Base-by-base conservation (phyloP, 2,113 vertebrate genomes). In the Etheostoma spectabile region DNA sequence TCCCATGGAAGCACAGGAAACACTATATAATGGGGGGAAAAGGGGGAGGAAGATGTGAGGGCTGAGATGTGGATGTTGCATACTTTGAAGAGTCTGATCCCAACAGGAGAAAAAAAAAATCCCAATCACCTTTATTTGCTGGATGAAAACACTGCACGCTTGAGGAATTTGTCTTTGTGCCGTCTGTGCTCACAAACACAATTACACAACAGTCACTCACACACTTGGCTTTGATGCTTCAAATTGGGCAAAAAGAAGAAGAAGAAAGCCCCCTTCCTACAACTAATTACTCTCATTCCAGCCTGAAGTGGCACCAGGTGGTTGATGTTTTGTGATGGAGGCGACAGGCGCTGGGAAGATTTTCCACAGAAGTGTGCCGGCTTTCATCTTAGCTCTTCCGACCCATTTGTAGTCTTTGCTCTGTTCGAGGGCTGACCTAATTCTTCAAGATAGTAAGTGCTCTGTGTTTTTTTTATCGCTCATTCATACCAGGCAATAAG, bases 231-330 rank as follows among this genome's bases (percentile, higher is more conserved):
- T 38, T 62, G 72, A 83, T 78, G 55, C 45, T 33, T 24, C 8
- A 67, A 38, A 74, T 60, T 79, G 42, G 67, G 59, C 27, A 52
- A 10, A 11, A 38, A 38, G 30, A 57, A 69, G 14, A 48, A 33
- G 55, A 57, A 57, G 22, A 57, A 57, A 22, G 3, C 48, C 21
- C 49, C 19, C 15, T 46, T 0, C 33, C 6, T 7, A 14, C 53
- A 48, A 10, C 2, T 48, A 49, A 56, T 80, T 62, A 79, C 65
- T 52, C 13, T 45, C 55, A 66, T 80, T 78, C 77, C 69, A 80
- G 72, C 68, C 68, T 66, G 69, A 66, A 84, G 88, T 55, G 75
- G 64, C 15, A 77, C 63, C 87, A 88, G 87, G 85, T 83, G 89
- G 33, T 67, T 52, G 61, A 79, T 75, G 74, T 68, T 79, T 83